Percentiles rank a stretch among this genome's conserved stretches.
phyloP scores from a whole-genome alignment of 2,888 invertebrate species.

The Agapetus fuscipes region DNA sequence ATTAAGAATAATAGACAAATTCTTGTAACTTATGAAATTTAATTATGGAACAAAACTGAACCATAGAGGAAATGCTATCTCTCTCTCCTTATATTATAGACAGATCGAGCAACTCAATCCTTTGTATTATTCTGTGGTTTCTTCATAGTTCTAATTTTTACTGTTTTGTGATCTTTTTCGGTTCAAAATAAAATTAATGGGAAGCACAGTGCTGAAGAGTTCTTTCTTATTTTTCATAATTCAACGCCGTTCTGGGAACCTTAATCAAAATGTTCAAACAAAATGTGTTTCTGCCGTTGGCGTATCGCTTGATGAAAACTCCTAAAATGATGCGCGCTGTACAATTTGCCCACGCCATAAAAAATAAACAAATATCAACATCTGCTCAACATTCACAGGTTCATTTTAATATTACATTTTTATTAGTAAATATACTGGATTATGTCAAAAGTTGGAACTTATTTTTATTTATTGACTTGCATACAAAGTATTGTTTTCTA shows the following conservation, averaged over 20 bases:
- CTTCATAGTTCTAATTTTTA: conserved; percentile 21
- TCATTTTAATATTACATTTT: conserved; percentile 3
- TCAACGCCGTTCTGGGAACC: conserved; percentile 2
- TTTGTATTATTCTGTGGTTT: too few species aligned
- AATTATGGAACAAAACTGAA: too few species aligned
- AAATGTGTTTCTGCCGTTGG: background rate
- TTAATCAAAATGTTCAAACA: background rate
- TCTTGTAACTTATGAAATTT: too few species aligned
- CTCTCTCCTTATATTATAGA: too few species aligned
- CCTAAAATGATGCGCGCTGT: background rate
- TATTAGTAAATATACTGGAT: too few species aligned
- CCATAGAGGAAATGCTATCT: too few species aligned
- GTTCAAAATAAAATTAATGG: conserved; percentile 15
- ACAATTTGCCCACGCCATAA: background rate
- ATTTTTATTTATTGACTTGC: too few species aligned
- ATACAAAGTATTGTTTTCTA: conserved; percentile 6
- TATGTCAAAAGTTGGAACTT: too few species aligned
- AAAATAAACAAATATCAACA: conserved; percentile 11
- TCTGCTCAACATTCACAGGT: conserved; percentile 12
- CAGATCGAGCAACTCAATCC: too few species aligned
- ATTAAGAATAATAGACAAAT: too few species aligned
- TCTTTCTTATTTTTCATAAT: conserved; percentile 21
- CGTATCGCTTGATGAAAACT: background rate
- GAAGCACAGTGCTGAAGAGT: conserved; percentile 20
- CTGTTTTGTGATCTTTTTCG: conserved; percentile 22